These are phyloP conservation scores for Burhinus bistriatus DNA, from an alignment of 2,113 vertebrate species.

Conservation along the genomic window DNA sequence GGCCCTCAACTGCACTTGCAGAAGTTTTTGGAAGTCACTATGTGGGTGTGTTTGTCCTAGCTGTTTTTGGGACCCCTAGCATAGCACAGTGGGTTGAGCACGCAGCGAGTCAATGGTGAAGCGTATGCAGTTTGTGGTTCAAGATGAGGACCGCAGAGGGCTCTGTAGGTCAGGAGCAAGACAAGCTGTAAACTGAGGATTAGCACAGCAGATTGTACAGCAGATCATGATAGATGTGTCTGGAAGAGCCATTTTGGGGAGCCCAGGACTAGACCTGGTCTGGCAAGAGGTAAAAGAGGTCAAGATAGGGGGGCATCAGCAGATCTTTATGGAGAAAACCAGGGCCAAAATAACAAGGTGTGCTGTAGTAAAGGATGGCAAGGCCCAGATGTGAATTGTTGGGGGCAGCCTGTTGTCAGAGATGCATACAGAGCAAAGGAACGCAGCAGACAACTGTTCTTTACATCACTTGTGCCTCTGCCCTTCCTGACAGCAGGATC, in stretches of 20 bases:
- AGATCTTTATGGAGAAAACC: neutral
- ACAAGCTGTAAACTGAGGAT: neutral
- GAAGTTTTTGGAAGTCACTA: neutral
- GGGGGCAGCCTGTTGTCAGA: neutral
- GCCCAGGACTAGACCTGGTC: accelerated
- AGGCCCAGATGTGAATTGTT: neutral
- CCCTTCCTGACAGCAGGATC: neutral
- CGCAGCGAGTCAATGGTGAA: accelerated
- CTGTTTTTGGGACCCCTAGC: neutral
- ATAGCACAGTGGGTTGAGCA: neutral
- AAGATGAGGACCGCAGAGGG: neutral
- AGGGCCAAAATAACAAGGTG: neutral
- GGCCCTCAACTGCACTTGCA: neutral
- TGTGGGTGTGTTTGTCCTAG: neutral
- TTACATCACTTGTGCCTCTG: neutral
- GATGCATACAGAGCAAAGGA: neutral
- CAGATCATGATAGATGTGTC: neutral
- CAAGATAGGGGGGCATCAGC: neutral
- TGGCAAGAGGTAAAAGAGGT: neutral
- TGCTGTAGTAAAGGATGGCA: neutral
- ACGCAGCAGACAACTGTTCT: neutral
- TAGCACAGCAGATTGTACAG: neutral
- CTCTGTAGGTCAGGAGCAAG: neutral
- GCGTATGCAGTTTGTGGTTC: neutral
- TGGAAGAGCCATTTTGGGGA: neutral